phyloP scores from a whole-genome alignment of 2,888 invertebrate species.

The Dasypolia templi region DNA sequence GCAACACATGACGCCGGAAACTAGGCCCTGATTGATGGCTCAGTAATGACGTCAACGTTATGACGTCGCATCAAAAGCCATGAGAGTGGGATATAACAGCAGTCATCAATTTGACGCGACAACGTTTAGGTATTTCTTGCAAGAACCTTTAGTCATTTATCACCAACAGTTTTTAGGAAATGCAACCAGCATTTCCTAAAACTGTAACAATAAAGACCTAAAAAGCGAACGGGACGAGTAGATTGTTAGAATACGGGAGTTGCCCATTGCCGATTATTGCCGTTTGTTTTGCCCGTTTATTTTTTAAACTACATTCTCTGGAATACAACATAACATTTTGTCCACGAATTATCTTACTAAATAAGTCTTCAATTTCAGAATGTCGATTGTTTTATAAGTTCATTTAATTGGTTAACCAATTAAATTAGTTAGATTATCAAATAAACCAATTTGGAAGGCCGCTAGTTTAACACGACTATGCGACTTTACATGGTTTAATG shows the following conservation, averaged over 20 bases:
- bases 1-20: constrained; percentile 29
- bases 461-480: background rate
- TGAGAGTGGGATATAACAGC: constrained; percentile 56
- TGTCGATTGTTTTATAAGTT: background rate
- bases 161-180: constrained; percentile 10
- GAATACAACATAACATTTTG: background rate
- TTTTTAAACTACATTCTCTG: background rate
- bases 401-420: background rate
- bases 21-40: constrained; percentile 53
- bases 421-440: no score
- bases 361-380: background rate
- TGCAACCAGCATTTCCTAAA: no score
- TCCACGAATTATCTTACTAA: background rate
- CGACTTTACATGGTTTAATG: background rate
- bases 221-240: no score
- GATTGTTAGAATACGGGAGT: background rate
- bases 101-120: constrained; percentile 62
- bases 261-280: no score
- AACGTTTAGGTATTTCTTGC: constrained; percentile 18
- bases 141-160: constrained; percentile 34
- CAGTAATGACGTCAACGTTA: constrained; percentile 43
- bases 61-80: constrained; percentile 38
- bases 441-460: background rate
- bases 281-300: no score
- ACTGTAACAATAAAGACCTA: no score